Conservation (phyloP, 2,888 invertebrate genomes). For the Eubasilissa splendida region DNA sequence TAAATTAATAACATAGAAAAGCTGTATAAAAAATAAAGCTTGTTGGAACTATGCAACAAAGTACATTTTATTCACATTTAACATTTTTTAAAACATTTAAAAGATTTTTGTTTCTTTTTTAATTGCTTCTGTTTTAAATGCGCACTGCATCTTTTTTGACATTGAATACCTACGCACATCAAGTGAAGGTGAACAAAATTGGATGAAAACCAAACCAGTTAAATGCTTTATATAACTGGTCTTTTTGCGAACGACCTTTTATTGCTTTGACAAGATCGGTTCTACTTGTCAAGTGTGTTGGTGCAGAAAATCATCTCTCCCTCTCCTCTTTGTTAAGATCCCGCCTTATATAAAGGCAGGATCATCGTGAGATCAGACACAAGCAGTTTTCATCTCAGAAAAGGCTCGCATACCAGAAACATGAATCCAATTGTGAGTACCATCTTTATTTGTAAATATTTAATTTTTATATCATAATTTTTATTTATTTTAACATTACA, state of each 20-base stretch:
- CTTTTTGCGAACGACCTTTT: not conserved
- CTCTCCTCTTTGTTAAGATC: constrained; percentile 10
- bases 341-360: constrained; percentile 37
- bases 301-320: constrained; percentile 1
- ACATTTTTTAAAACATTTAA: too few relatives aligned
- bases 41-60: too few relatives aligned
- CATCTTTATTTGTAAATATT: not conserved
- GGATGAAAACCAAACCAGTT: not conserved
- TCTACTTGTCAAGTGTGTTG: not conserved
- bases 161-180: constrained; percentile 12
- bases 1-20: too few relatives aligned
- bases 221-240: not conserved
- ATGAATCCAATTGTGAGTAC: constrained; percentile 46
- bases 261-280: not conserved
- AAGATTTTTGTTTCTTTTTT: too few relatives aligned
- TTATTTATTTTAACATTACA: not conserved
- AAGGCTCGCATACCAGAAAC: constrained; percentile 37
- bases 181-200: not conserved
- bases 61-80: too few relatives aligned
- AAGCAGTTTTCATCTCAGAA: constrained; percentile 53
- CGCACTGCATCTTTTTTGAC: not conserved
- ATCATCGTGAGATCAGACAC: constrained; percentile 12
- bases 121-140: not conserved
- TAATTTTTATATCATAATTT: not conserved
- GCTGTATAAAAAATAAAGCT: too few relatives aligned